A percentile compares a stretch with the other conserved stretches of the same genome.
Conservation (phyloP, 2,113 vertebrate genomes). For the Microcebus murinus region DNA sequence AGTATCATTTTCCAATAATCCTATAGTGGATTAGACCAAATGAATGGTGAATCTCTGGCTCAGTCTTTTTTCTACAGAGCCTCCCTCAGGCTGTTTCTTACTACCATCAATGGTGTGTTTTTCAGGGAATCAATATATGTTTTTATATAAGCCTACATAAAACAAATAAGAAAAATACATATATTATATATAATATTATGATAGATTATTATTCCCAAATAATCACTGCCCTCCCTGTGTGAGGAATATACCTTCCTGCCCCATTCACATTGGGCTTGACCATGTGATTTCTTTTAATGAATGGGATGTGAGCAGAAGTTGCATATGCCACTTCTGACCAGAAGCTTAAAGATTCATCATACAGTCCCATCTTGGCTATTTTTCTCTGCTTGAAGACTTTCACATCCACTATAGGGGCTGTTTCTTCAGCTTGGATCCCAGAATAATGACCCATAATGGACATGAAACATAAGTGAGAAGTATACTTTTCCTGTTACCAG, state of each 20-base stretch:
- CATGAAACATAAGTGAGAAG: background rate
- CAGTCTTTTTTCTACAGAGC: background rate
- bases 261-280: background rate
- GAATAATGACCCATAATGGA: background rate
- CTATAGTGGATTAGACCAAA: background rate
- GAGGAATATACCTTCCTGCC: background rate
- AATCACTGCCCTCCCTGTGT: background rate
- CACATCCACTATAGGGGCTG: background rate
- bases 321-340: background rate
- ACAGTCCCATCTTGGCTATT: background rate
- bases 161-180: slow-evolving; percentile 8
- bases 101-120: background rate
- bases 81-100: background rate
- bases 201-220: background rate
- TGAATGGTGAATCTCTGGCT: background rate
- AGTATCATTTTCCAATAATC: background rate
- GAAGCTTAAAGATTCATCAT: background rate
- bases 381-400: background rate
- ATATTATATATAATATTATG: background rate
- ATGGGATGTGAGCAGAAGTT: background rate
- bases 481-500: background rate
- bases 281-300: background rate
- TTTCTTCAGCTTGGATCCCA: background rate
- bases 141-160: background rate
- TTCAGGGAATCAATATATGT: background rate